Base-by-base conservation (phyloP, 1,140 invertebrate genomes). In the Trissolcus basalis region DNA sequence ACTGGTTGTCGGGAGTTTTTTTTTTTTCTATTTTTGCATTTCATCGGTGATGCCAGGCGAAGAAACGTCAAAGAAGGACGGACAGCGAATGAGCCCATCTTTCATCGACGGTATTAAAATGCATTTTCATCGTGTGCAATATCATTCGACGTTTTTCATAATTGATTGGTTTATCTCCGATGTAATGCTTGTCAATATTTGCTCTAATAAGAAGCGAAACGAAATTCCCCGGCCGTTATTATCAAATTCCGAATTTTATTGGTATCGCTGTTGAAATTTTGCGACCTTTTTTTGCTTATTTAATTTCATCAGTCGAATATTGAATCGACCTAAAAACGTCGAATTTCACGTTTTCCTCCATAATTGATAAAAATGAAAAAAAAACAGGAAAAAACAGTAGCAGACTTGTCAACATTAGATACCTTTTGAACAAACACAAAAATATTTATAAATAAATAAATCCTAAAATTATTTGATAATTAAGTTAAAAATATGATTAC, bases 171-270 rank as follows among this genome's bases (percentile, higher is more conserved):
- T 72, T 72, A 64, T 64, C 60, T 51, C 39, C 53, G 32, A 47
- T 59, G 69, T 72, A 71, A 71, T 63, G 59, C 33, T 48, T 64
- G 60, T 65, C 60, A 72, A 65, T 72, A 72, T 72, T 72, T 72
- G 48, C 60, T 35, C 36, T 59, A 65, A 72, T 59, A 59, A 72
- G 69, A 53, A 54, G 8, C 55, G 54, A 53, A 59, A 59, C 43
- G 19, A 56, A 55, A 71, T 71, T 71, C 68, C 45, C 9, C 33
- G 15, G 27, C 50, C 51, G 53, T 50, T 63, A 71, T 63, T 50
- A 63, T 71, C 51, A 71, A 49, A 50, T 56, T 63, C 19, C 19
- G 6, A 27, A 27, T 27, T 27, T 27, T 6, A 27, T 27, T 27
- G 6, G 19, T 27, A 27, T 6, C 19, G n/a, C n/a, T n/a, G n/a